Conservation (phyloP, 2,888 invertebrate genomes). For the Bombylius major region DNA sequence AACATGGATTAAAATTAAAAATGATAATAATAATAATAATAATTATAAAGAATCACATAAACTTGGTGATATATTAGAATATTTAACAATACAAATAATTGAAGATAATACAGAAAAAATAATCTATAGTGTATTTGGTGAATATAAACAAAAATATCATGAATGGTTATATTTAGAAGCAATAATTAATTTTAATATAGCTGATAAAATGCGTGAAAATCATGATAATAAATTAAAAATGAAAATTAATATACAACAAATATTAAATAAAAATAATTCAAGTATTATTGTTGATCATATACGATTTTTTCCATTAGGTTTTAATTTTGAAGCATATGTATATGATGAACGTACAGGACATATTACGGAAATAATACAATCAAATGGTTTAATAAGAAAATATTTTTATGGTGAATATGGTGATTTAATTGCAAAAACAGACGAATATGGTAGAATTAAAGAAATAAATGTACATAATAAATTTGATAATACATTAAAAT, state of each 20-base stretch:
- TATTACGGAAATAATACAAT: background rate
- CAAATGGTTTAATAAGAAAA: background rate
- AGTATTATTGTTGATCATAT: background rate
- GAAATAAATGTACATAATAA: background rate
- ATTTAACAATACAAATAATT: background rate
- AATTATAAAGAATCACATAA: too few species aligned
- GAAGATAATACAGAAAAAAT: background rate
- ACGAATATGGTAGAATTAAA: background rate
- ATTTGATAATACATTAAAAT: background rate
- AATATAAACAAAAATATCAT: conserved; percentile 1
- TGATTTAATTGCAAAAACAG: background rate
- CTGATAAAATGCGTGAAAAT: background rate
- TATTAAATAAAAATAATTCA: background rate
- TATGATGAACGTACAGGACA: background rate
- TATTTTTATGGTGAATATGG: background rate
- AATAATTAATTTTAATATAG: background rate
- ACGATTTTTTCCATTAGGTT: background rate
- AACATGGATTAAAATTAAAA: conserved; percentile 4
- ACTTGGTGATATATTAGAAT: conserved; percentile 1
- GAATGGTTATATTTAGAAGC: conserved; percentile 8
- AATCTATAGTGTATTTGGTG: background rate
- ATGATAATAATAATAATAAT: too few species aligned
- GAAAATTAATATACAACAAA: conserved; percentile 4
- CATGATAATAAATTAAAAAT: background rate
- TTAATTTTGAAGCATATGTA: background rate